These are phyloP conservation scores for Micromussa lordhowensis DNA, from an alignment of 92 coral and sea anemone genomes.

Conservation along the genomic window DNA sequence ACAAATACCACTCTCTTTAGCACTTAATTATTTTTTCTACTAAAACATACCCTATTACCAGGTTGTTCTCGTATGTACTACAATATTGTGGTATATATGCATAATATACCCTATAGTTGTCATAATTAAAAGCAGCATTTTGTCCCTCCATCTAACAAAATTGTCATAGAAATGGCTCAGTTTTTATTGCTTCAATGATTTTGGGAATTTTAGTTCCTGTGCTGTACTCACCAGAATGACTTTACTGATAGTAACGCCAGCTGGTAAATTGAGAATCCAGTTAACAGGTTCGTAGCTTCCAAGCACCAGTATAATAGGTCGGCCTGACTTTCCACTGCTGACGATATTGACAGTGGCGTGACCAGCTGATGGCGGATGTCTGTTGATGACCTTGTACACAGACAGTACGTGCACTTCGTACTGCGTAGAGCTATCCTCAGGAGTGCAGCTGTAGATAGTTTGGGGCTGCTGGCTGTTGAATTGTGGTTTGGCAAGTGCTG, in stretches of 20 bases:
- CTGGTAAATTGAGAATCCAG: conserved; percentile 21
- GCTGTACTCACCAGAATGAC: conserved; percentile 5
- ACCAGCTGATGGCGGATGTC: background rate
- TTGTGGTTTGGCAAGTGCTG: conserved; percentile 6
- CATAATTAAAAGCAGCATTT: too few species aligned
- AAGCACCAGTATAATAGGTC: conserved; percentile 9
- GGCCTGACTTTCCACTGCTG: background rate
- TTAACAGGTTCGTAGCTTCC: conserved; percentile 13
- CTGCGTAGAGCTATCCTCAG: conserved; percentile 1
- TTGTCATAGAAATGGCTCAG: too few species aligned
- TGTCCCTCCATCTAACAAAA: background rate
- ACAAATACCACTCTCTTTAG: background rate
- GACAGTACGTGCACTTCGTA: conserved; percentile 18
- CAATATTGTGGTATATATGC: too few species aligned
- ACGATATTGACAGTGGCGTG: background rate
- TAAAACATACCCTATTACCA: too few species aligned
- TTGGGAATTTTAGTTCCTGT: background rate
- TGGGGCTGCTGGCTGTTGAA: conserved; percentile 6
- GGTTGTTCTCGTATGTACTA: too few species aligned
- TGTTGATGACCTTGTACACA: conserved; percentile 19
- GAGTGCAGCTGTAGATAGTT: conserved; percentile 10
- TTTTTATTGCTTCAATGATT: background rate
- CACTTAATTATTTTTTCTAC: too few species aligned
- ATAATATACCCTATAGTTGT: background rate
- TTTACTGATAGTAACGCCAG: conserved; percentile 12